Evolutionary conservation across 2,888 invertebrate species (phyloP).

Genomic region (Phyllotreta striolata): DNA sequence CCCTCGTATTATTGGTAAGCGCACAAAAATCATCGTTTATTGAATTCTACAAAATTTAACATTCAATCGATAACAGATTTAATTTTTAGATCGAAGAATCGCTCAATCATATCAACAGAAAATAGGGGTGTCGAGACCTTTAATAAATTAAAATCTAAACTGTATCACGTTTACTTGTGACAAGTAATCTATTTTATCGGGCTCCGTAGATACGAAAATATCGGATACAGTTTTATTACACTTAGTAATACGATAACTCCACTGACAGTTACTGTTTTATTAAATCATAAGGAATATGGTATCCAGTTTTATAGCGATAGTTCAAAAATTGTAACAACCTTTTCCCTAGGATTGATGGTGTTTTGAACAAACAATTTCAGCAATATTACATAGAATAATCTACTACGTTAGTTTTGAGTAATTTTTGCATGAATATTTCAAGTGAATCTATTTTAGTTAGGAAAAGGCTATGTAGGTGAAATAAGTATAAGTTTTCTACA

Average conservation of each 20-base stretch:
- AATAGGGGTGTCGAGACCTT: slow-evolving; percentile 10
- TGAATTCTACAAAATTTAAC: not conserved
- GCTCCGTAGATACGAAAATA: not conserved
- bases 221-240: slow-evolving; percentile 3
- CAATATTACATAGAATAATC: too few species aligned
- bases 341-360: too few species aligned
- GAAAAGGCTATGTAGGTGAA: too few species aligned
- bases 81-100: not conserved
- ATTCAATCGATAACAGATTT: slow-evolving; percentile 4
- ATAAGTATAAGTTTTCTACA: too few species aligned
- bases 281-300: slow-evolving; percentile 3
- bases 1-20: not conserved
- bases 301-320: too few species aligned
- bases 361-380: too few species aligned
- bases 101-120: slow-evolving; percentile 9
- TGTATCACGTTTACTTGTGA: slow-evolving; percentile 7
- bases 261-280: not conserved
- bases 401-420: too few species aligned
- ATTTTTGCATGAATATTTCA: too few species aligned
- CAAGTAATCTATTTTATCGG: slow-evolving; percentile 19
- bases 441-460: too few species aligned
- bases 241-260: slow-evolving; percentile 1
- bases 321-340: too few species aligned
- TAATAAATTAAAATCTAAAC: slow-evolving; percentile 8
- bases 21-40: not conserved